Evolutionary conservation across 2,888 invertebrate genomes (phyloP), one percentile per base, ranked within the genome.

Genomic region (Amblyjoppa proteus): DNA sequence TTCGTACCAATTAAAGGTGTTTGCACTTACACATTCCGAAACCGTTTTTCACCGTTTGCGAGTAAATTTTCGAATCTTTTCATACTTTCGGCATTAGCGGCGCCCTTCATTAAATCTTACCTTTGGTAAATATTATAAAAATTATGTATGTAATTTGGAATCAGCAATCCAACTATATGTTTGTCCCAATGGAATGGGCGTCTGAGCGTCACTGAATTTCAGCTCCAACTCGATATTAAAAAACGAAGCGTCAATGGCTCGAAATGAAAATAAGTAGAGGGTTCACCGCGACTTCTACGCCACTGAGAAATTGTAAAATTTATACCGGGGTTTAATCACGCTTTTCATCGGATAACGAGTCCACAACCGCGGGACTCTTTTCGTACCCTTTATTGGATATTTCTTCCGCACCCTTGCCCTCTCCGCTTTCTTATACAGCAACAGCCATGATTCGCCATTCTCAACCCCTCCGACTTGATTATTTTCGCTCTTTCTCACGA

Each of bases 281-380:
- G 38, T 20, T 1, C 49, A 6, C 56, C 38, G 45, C 31, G 34
- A 56, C 70, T 68, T 68, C 84, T 69, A 77, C 70, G 82, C 74
- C 74, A 87, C 66, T 87, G 85, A 73, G n/a, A 76, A 79, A 87
- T 84, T 83, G 80, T 81, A 81, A 87, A 87, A 87, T 86, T 87
- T 85, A 88, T 86, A 81, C 86, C 78, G 38, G 51, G 78, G 81
- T 88, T 87, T 81, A 86, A 88, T 78, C 74, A 84, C 84, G 75
- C 83, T 84, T 81, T 87, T 86, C 83, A 88, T 88, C 87, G 74
- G 88, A 88, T 88, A 87, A 87, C 75, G 83, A 84, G 83, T 85
- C 77, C 64, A 75, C 73, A 41, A 71, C 41, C 41, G 41, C 51
- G n/a, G 38, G 49, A 20, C 51, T 53, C 68, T 56, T 71, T 58